Evolutionary conservation across 2,888 invertebrate genomes (phyloP).

Genomic region (Drosophila rellima): DNA sequence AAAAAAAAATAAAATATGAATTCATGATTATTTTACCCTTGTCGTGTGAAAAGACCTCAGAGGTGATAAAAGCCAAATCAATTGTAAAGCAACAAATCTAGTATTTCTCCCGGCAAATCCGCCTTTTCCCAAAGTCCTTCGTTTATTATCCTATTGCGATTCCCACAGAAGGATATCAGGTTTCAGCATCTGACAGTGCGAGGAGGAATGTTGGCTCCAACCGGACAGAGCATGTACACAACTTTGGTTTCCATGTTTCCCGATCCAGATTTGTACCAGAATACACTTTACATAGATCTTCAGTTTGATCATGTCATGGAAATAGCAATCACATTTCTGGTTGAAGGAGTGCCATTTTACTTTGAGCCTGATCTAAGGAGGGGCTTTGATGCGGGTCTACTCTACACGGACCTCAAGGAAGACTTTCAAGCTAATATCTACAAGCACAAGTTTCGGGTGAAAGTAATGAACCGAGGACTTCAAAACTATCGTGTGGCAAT

Average conservation of each 20-base stretch:
- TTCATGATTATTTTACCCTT: too few relatives aligned
- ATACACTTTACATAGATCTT: constrained; percentile 68
- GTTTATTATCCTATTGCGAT: neutral
- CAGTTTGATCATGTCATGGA: constrained; percentile 64
- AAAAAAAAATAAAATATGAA: too few relatives aligned
- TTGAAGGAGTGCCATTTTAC: constrained; percentile 79
- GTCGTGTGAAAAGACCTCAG: too few relatives aligned
- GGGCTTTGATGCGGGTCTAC: constrained; percentile 67
- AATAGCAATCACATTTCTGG: constrained; percentile 73
- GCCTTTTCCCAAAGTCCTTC: too few relatives aligned
- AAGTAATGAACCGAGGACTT: constrained; percentile 74
- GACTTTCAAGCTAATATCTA: constrained; percentile 50
- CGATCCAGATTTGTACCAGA: constrained; percentile 80
- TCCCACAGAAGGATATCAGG: constrained; percentile 51
- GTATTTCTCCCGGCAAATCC: too few relatives aligned
- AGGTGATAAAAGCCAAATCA: too few relatives aligned
- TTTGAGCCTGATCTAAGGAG: constrained; percentile 76
- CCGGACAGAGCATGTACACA: constrained; percentile 73
- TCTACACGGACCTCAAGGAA: constrained; percentile 67
- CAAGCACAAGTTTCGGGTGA: constrained; percentile 55
- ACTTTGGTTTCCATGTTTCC: constrained; percentile 64
- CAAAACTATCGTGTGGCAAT: constrained; percentile 76
- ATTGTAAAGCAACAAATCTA: too few relatives aligned
- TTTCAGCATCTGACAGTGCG: constrained; percentile 66
- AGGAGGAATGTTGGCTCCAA: constrained; percentile 73